Conservation (phyloP, 2,888 invertebrate species). For the Nomada ferruginata region DNA sequence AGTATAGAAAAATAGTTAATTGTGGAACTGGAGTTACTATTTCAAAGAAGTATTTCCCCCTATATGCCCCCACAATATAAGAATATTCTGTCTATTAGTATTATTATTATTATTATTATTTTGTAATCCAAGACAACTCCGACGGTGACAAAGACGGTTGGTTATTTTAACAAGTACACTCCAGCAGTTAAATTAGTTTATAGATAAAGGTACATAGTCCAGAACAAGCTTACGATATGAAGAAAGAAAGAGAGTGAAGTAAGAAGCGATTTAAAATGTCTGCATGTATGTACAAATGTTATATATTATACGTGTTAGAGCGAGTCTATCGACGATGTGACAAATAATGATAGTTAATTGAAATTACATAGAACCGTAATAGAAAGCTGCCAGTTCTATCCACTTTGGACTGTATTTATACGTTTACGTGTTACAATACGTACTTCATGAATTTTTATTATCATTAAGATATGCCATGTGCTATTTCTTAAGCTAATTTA, state of each 20-base stretch:
- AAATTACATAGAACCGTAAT: conserved; percentile 19
- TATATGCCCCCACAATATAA: no score
- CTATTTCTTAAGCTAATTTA: conserved; percentile 5
- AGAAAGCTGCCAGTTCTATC: neutral
- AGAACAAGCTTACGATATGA: no score
- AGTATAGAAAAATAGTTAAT: no score
- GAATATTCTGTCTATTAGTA: no score
- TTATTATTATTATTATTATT: no score
- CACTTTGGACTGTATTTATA: neutral
- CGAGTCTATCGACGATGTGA: neutral
- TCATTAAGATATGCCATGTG: conserved; percentile 16
- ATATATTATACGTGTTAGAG: neutral
- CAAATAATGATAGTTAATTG: conserved; percentile 9
- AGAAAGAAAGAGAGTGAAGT: neutral
- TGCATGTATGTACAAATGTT: neutral
- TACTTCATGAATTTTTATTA: conserved; percentile 22
- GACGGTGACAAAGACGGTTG: no score
- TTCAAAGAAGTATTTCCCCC: no score
- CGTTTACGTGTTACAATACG: neutral
- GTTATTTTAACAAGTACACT: no score
- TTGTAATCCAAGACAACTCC: no score
- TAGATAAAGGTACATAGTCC: no score
- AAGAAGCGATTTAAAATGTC: neutral
- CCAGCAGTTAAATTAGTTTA: no score
- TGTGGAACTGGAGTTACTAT: no score